Base-by-base conservation (phyloP, 2,797 vertebrate species). In the Parotocinclus haroldoi region DNA sequence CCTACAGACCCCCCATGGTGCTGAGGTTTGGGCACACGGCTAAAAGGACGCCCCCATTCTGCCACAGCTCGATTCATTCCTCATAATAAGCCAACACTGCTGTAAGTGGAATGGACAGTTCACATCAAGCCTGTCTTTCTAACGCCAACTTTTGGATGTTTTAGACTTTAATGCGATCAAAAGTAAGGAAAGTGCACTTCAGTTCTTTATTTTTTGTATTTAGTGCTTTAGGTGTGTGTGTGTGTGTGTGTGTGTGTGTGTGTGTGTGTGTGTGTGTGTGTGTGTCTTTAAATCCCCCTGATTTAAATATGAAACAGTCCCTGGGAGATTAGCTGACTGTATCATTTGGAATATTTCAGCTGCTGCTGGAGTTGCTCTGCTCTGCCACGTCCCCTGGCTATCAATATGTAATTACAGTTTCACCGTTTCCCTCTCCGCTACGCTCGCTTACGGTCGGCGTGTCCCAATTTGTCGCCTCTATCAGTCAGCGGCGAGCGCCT, bases 391-490 rank as follows among this genome's bases (percentile, higher is more conserved):
- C 72, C 66, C 56, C 57, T 16, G 49, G 61, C 44, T 69, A 71
- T 71, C 75, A 66, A 42, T 66, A 66, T 69, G 60, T 56, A 66
- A 69, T 74, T 77, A 74, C 69, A 50, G 62, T 54, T 64, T 53
- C n/a, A 58, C 62, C 44, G 54, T 53, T 71, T 46, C 59, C 42
- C 18, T 69, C 69, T 38, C 45, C 14, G 36, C 46, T 46, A 39
- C 50, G 54, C 46, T 68, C 38, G 57, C 74, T 64, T 16, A 38
- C 40, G 18, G 51, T 61, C 68, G 53, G 2, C 45, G 48, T 63
- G 63, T 68, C 48, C 48, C 39, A 60, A 59, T 72, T 72, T 65
- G 58, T 66, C 63, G 36, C 27, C 14, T 36, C 49, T 66, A 73
- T 66, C 63, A 39, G 63, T 55, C 58, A 65, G 71, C 7, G 57